These are phyloP conservation scores for Phengaris alcon DNA, from an alignment of 2,888 invertebrate genomes.

Conservation along the genomic window DNA sequence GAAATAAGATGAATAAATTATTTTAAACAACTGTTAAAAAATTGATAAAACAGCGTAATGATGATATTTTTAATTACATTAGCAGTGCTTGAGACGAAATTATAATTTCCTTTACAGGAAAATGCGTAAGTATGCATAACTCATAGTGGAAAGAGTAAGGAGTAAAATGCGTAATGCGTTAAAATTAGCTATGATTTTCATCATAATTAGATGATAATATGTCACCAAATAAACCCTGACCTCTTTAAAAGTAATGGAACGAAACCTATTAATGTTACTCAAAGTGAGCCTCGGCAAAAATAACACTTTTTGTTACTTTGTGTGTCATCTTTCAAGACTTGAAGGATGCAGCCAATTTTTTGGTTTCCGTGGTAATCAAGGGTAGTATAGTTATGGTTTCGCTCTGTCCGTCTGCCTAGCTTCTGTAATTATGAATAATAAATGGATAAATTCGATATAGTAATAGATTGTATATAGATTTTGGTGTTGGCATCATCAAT, in stretches of 20 bases:
- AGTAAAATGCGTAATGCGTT: too few species aligned
- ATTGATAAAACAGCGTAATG: too few species aligned
- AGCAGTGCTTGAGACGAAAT: too few species aligned
- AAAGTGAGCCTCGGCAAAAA: conserved; percentile 66
- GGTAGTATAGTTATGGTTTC: too few species aligned
- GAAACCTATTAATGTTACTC: conserved; percentile 77
- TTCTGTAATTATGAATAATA: too few species aligned
- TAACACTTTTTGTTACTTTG: conserved; percentile 76
- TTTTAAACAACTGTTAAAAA: too few species aligned
- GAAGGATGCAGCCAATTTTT: neutral
- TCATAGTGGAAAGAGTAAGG: neutral
- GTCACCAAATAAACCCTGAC: neutral
- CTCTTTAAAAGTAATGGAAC: conserved; percentile 33
- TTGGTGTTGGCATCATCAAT: too few species aligned
- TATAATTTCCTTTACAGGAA: neutral
- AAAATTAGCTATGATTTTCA: neutral
- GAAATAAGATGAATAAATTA: too few species aligned
- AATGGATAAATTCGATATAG: too few species aligned
- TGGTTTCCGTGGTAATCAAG: neutral
- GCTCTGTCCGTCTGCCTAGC: too few species aligned
- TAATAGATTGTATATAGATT: too few species aligned
- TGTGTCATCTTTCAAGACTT: conserved; percentile 58
- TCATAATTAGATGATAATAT: neutral
- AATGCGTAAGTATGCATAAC: neutral
- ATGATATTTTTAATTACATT: too few species aligned